Evolutionary conservation across 2,113 vertebrate species (phyloP).

Genomic region (Scolopax mira): DNA sequence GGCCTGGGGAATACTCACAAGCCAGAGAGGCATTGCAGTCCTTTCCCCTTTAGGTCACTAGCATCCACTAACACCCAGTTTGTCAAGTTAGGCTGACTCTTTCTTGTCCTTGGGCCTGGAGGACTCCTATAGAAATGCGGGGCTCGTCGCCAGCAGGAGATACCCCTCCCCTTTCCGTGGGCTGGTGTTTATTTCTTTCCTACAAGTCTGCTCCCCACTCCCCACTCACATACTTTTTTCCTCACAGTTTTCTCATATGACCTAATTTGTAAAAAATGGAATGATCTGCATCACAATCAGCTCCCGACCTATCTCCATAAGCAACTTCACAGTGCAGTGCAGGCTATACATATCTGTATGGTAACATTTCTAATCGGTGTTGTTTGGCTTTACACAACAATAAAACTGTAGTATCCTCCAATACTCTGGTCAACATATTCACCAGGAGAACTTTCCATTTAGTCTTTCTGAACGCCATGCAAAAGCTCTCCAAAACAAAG

Average conservation of each 20-base stretch:
- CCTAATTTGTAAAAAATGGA: neutral
- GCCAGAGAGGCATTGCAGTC: slow-evolving; percentile 6
- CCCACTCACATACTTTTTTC: neutral
- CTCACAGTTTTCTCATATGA: slow-evolving; percentile 36
- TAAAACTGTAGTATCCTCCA: neutral
- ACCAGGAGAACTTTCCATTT: neutral
- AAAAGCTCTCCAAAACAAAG: neutral
- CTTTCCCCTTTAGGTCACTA: slow-evolving; percentile 21
- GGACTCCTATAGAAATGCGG: neutral
- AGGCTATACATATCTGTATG: neutral
- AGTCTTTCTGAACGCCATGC: neutral
- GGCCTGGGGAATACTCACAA: slow-evolving; percentile 4
- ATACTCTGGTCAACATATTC: neutral
- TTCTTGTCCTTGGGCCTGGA: slow-evolving; percentile 33
- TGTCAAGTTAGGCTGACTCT: slow-evolving; percentile 30
- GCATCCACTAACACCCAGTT: slow-evolving; percentile 44
- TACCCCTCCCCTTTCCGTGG: neutral
- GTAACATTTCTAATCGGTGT: neutral
- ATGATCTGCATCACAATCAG: neutral
- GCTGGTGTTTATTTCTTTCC: slow-evolving; percentile 43
- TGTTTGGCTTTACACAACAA: neutral
- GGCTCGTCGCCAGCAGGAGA: slow-evolving; percentile 9
- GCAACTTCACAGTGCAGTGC: neutral
- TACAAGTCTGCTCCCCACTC: neutral
- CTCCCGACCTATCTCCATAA: neutral